These are phyloP conservation scores for Merodon equestris DNA, from an alignment of 2,888 invertebrate species.

Conservation along the genomic window DNA sequence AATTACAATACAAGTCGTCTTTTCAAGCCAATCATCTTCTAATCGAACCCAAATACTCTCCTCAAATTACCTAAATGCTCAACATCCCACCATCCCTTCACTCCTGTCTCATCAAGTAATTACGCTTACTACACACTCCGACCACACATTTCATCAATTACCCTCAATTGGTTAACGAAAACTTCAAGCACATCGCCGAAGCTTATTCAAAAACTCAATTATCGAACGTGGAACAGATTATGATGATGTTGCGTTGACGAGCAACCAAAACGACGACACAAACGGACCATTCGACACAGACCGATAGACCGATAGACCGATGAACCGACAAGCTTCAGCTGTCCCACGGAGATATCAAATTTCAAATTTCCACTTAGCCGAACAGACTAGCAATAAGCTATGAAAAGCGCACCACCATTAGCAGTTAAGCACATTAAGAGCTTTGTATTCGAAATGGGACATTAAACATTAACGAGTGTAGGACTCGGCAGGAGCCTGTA, in stretches of 20 bases:
- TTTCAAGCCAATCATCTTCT: slow-evolving; percentile 43
- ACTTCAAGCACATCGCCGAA: slow-evolving; percentile 43
- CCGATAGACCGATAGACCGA: background rate
- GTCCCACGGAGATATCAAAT: slow-evolving; percentile 53
- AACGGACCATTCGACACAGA: slow-evolving; percentile 21
- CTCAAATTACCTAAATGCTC: slow-evolving; percentile 22
- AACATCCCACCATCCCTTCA: background rate
- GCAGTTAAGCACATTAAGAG: slow-evolving; percentile 68
- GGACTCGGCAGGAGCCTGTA: slow-evolving; percentile 26
- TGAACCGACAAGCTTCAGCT: slow-evolving; percentile 1
- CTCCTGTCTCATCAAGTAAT: background rate
- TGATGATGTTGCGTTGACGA: slow-evolving; percentile 34
- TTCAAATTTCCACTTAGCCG: slow-evolving; percentile 64
- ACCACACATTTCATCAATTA: slow-evolving; percentile 54
- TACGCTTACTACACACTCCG: background rate
- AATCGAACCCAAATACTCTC: slow-evolving; percentile 46
- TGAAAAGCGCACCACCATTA: slow-evolving; percentile 67
- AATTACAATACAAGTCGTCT: slow-evolving; percentile 18
- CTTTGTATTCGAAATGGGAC: slow-evolving; percentile 67
- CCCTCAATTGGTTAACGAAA: slow-evolving; percentile 56
- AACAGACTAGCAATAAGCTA: slow-evolving; percentile 59
- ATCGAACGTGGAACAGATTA: slow-evolving; percentile 35
- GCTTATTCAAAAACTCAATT: slow-evolving; percentile 58
- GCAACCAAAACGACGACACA: slow-evolving; percentile 12
- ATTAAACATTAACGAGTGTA: slow-evolving; percentile 60